These are phyloP conservation scores for Aplodontia rufa DNA, from an alignment of 2,113 vertebrate species.

Conservation along the genomic window DNA sequence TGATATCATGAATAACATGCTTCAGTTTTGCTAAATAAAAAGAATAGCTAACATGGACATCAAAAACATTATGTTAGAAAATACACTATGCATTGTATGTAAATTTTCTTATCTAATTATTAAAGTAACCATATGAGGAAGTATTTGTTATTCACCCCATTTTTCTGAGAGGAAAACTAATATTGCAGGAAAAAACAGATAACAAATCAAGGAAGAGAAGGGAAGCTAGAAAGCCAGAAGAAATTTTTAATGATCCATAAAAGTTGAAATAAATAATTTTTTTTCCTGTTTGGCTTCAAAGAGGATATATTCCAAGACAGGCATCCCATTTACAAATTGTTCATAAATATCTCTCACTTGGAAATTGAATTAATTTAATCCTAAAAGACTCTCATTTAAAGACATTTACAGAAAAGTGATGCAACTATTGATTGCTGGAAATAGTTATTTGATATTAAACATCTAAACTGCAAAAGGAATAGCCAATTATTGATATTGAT, in stretches of 20 bases:
- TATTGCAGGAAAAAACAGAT: neutral
- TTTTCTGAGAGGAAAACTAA: neutral
- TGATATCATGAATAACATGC: neutral
- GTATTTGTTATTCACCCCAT: neutral
- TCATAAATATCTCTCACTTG: neutral
- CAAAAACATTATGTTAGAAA: neutral
- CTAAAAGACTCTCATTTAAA: neutral
- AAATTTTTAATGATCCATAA: neutral
- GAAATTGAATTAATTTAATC: constrained; percentile 43
- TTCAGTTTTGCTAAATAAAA: neutral
- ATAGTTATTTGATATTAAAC: constrained; percentile 41
- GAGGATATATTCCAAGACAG: neutral
- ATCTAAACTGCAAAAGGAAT: neutral
- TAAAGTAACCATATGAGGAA: neutral
- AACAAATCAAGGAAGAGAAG: neutral
- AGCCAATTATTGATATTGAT: neutral
- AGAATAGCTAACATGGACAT: neutral
- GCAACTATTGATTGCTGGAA: constrained; percentile 47
- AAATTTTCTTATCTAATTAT: neutral
- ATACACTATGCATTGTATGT: neutral
- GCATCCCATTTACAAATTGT: neutral
- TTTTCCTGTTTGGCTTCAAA: neutral
- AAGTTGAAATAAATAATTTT: neutral
- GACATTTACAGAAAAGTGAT: constrained; percentile 30
- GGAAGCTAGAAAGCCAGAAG: neutral